Conservation (phyloP, 2,888 invertebrate species). For the Drosophila kambysellisi region DNA sequence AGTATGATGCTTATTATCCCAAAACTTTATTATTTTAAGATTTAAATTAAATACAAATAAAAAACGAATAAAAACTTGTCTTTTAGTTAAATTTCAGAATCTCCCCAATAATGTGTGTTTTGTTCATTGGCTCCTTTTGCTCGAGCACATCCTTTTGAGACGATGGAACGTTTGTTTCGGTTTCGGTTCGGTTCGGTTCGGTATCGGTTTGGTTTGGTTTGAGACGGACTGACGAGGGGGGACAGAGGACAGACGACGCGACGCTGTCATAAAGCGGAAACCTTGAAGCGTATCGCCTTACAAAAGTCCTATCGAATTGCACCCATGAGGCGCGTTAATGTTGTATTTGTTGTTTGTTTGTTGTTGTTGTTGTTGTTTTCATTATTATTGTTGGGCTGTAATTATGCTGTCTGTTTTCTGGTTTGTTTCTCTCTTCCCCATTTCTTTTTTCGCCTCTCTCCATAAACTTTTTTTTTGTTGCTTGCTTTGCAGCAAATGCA, state of each 20-base stretch:
- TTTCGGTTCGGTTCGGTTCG: constrained; percentile 5
- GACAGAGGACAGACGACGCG: constrained; percentile 28
- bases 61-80: background rate
- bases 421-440: constrained; percentile 19
- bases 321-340: constrained; percentile 66
- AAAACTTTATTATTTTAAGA: background rate
- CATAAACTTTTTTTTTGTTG: constrained; percentile 32
- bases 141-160: constrained; percentile 20
- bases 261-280: constrained; percentile 70
- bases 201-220: constrained; percentile 18
- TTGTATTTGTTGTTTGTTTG: constrained; percentile 33
- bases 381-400: constrained; percentile 57
- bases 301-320: constrained; percentile 68
- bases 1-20: too few relatives aligned
- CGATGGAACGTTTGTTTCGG: constrained; percentile 1
- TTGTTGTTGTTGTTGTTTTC: constrained; percentile 44
- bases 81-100: background rate
- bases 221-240: constrained; percentile 8
- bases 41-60: background rate
- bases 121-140: constrained; percentile 4
- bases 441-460: constrained; percentile 3
- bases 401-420: constrained; percentile 59
- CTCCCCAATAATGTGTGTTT: constrained; percentile 3
- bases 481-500: constrained; percentile 45
- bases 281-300: constrained; percentile 78